These are phyloP conservation scores for Tetramorium bicarinatum DNA, from an alignment of 2,888 invertebrate species.

Conservation along the genomic window DNA sequence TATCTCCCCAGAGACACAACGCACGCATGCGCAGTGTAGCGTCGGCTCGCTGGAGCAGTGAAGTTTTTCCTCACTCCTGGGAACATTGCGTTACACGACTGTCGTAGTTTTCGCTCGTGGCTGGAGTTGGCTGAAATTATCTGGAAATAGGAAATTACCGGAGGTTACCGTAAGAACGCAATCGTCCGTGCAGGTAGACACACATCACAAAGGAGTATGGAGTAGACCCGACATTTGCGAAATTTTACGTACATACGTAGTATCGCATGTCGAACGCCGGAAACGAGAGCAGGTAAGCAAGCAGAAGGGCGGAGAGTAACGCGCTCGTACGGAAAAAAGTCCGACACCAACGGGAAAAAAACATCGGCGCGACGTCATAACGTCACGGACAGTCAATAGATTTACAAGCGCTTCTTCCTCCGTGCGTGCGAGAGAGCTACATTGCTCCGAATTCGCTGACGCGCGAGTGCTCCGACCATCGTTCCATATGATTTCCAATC, in stretches of 20 bases:
- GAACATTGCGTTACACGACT: neutral
- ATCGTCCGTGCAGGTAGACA: neutral
- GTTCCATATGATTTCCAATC: neutral
- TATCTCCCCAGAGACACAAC: slow-evolving; percentile 1
- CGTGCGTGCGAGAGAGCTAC: too few relatives aligned
- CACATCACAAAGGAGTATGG: neutral
- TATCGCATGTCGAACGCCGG: too few relatives aligned
- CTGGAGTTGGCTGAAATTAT: too few relatives aligned
- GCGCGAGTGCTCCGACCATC: neutral
- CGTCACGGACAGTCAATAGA: neutral
- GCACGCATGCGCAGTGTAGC: slow-evolving; percentile 6
- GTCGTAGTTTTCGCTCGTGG: neutral
- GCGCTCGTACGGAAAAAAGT: neutral
- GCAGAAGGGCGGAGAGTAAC: neutral
- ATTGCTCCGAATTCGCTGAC: too few relatives aligned
- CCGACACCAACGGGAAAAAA: neutral
- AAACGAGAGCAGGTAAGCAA: neutral
- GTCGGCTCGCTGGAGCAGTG: neutral
- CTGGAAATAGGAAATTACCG: neutral
- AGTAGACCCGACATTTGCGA: neutral
- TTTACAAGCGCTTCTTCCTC: neutral
- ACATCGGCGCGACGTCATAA: neutral
- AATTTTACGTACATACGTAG: neutral
- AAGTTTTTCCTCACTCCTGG: neutral
- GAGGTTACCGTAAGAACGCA: neutral